Base-by-base conservation (phyloP, 2,113 vertebrate species). In the Aythya baeri region DNA sequence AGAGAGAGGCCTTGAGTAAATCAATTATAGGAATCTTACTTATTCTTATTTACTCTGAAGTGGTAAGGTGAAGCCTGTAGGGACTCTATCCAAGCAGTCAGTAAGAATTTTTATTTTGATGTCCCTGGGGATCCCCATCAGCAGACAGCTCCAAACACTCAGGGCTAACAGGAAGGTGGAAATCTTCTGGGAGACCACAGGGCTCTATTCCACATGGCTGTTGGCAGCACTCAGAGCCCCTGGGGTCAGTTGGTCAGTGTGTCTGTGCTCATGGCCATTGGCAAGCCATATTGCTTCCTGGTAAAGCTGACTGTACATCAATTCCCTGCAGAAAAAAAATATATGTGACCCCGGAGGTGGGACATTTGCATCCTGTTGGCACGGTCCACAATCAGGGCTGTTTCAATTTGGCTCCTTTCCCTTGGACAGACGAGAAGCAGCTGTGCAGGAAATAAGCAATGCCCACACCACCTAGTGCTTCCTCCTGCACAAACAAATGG, bases 321-420 rank as follows among this genome's bases (percentile, higher is more conserved):
- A 7, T n/a, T 80, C 23, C 63, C 23, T 44, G 23, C 1, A 38
- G 36, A 85, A 36, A 76, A 50, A n/a, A 67, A 32, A 38, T 22
- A 29, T 13, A 3, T 1, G 5, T 59, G 22, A 59, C 50, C 23
- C 50, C 7, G 13, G 73, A 81, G 13, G 17, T 83, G 31, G 49
- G 41, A 21, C 52, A 31, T 17, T 72, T 83, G 76, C 58, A 93
- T 94, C 91, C 92, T 94, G 86, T 96, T 95, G 91, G 80, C 92
- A 92, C 1, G 0, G 41, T 73, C 23, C n/a, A 11, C 26, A 8
- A 52, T 59, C 46, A 38, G 2, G 1, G 26, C 61, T 86, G 68
- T 86, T 94, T 84, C 80, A 91, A 10, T 67, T 87, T 96, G 86
- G 76, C 61, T 86, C 29, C 58, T n/a, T 72, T 91, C 70, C 86